Percentiles rank a stretch among this genome's conserved stretches.
Evolutionary conservation across 2,888 invertebrate species (phyloP).

Genomic region (Pristionchus exspectatus): DNA sequence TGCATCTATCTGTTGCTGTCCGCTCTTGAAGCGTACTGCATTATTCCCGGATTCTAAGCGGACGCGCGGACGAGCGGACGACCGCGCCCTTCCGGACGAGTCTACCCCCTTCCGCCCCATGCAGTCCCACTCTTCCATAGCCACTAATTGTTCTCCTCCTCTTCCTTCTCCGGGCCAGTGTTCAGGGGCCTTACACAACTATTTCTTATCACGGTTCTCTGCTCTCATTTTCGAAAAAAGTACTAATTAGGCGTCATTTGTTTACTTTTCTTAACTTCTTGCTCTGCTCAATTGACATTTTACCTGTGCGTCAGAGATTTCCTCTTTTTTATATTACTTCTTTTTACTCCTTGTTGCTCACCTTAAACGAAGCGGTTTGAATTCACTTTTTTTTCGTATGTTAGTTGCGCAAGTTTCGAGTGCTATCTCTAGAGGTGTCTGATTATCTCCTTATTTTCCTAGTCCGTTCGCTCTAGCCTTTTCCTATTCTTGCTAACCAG

Average conservation of each 20-base stretch:
- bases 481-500: background rate
- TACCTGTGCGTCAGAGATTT: slow-evolving; percentile 34
- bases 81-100: background rate
- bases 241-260: slow-evolving; percentile 9
- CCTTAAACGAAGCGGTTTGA: slow-evolving; percentile 43
- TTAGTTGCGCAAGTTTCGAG: slow-evolving; percentile 12
- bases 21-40: slow-evolving; percentile 93
- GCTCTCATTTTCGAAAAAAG: slow-evolving; percentile 6
- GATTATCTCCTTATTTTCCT: background rate
- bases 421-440: slow-evolving; percentile 25
- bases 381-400: slow-evolving; percentile 37
- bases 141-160: slow-evolving; percentile 25
- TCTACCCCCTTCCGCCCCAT: background rate
- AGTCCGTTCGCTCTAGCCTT: slow-evolving; percentile 25
- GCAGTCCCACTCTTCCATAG: background rate
- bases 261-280: background rate
- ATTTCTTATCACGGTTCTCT: background rate
- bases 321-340: background rate
- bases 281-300: slow-evolving; percentile 5
- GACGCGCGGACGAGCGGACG: background rate
- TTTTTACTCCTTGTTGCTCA: slow-evolving; percentile 32
- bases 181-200: slow-evolving; percentile 32
- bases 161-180: background rate
- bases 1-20: slow-evolving; percentile 93
- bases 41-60: slow-evolving; percentile 86